Evolutionary conservation across 1,140 invertebrate genomes (phyloP).

Genomic region (Patella vulgata): DNA sequence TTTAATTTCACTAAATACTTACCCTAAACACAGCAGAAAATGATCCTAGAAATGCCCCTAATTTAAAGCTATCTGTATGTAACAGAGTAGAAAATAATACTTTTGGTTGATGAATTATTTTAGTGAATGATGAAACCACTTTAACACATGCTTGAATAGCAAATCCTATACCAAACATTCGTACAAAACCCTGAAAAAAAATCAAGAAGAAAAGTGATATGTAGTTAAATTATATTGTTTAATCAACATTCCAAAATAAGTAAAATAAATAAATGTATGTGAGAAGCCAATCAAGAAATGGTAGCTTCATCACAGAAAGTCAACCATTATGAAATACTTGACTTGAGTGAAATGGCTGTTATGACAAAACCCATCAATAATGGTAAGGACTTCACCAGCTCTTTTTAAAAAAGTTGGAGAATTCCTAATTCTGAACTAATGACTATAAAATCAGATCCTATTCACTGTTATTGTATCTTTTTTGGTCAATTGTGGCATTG

Average conservation of each 20-base stretch:
- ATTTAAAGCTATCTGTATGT: slow-evolving; percentile 46
- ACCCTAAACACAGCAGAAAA: slow-evolving; percentile 58
- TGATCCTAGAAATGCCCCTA: slow-evolving; percentile 58
- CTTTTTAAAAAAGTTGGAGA: too few species aligned
- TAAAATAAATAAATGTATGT: background rate
- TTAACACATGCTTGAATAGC: slow-evolving; percentile 53
- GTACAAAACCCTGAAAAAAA: slow-evolving; percentile 46
- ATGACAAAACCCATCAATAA: too few species aligned
- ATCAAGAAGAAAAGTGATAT: background rate
- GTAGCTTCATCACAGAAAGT: too few species aligned
- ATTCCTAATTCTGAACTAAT: too few species aligned
- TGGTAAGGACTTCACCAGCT: too few species aligned
- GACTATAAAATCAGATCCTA: too few species aligned
- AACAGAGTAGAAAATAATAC: slow-evolving; percentile 40
- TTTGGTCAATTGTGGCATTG: too few species aligned
- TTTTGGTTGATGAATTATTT: slow-evolving; percentile 43
- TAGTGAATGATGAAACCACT: slow-evolving; percentile 40
- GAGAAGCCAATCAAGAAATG: background rate
- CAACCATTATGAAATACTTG: too few species aligned
- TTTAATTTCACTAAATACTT: too few species aligned
- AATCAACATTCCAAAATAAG: background rate
- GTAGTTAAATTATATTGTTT: background rate
- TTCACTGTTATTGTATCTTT: too few species aligned
- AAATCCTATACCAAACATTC: slow-evolving; percentile 57
- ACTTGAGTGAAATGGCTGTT: too few species aligned